These are phyloP conservation scores for Galeopterus variegatus DNA, from an alignment of 2,113 vertebrate genomes.

Conservation along the genomic window DNA sequence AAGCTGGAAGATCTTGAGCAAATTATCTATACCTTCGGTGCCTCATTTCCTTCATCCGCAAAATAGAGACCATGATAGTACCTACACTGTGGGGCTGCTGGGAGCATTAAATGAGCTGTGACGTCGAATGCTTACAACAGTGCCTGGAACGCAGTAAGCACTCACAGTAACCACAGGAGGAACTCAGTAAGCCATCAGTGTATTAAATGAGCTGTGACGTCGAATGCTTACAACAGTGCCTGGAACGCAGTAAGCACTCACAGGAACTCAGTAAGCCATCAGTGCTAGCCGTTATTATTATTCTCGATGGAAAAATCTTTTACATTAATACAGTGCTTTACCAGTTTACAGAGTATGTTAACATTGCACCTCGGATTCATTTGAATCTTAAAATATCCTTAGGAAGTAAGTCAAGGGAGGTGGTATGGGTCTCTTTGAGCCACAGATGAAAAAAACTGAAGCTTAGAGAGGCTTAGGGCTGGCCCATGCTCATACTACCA, in stretches of 20 bases:
- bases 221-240: background rate
- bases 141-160: background rate
- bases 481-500: background rate
- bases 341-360: background rate
- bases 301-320: background rate
- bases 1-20: background rate
- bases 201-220: background rate
- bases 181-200: background rate
- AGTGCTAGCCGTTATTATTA: background rate
- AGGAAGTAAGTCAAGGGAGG: background rate
- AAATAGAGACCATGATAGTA: background rate
- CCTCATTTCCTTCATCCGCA: background rate
- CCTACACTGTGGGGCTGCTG: rapidly evolving
- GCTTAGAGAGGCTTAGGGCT: background rate
- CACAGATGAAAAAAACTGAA: background rate
- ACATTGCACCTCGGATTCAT: background rate
- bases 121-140: background rate
- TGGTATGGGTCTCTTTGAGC: background rate
- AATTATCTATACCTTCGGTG: background rate
- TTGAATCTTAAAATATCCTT: background rate
- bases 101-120: background rate
- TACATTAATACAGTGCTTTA: background rate
- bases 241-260: background rate
- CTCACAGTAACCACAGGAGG: background rate
- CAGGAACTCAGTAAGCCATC: background rate